Conservation (phyloP, 2,797 vertebrate species). For the Rachycentron canadum region DNA sequence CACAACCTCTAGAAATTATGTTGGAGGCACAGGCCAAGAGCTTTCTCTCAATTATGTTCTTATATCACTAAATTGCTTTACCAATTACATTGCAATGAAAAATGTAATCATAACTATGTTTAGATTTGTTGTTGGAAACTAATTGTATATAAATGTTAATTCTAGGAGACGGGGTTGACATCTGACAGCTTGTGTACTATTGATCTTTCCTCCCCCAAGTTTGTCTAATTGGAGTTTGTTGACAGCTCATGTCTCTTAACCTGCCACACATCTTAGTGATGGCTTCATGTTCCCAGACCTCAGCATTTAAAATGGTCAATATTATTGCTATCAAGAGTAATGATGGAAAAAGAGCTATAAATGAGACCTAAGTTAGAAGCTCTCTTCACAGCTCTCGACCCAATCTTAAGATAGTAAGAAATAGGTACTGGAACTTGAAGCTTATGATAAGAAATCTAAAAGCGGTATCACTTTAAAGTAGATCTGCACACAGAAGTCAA, state of each 20-base stretch:
- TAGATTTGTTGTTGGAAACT: too few relatives aligned
- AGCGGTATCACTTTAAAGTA: neutral
- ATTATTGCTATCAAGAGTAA: neutral
- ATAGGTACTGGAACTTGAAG: neutral
- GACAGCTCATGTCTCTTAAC: neutral
- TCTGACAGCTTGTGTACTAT: too few relatives aligned
- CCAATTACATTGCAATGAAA: too few relatives aligned
- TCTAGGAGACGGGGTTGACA: too few relatives aligned
- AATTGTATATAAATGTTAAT: too few relatives aligned
- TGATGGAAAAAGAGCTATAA: neutral
- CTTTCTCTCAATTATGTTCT: too few relatives aligned
- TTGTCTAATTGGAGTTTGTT: too few relatives aligned
- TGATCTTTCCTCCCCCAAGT: too few relatives aligned
- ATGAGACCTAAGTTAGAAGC: neutral
- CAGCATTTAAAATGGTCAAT: neutral
- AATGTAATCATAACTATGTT: too few relatives aligned
- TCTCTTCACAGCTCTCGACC: neutral
- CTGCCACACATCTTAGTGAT: neutral
- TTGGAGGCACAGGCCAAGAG: too few relatives aligned
- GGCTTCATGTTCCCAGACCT: neutral
- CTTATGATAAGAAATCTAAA: neutral
- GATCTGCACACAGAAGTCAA: neutral
- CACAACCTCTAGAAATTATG: too few relatives aligned
- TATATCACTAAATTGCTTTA: too few relatives aligned
- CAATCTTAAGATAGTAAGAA: neutral